Conservation (phyloP, 2,797 vertebrate species). For the Chloroceryle amazona region DNA sequence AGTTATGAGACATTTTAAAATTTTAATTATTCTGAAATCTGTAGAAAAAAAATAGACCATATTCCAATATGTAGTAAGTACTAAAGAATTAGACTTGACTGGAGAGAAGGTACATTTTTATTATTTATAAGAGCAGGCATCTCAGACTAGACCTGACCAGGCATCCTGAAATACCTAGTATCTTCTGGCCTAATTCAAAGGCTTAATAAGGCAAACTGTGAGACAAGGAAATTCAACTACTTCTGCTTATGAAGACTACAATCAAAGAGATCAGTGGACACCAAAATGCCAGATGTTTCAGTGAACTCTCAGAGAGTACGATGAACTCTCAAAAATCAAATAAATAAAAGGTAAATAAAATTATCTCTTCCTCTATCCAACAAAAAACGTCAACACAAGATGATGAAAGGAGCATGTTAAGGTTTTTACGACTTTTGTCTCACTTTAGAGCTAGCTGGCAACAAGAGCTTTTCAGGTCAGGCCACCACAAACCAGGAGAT, state of each 20-base stretch:
- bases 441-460: not conserved
- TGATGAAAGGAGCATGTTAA: not conserved
- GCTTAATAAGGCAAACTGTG: not conserved
- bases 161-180: not conserved
- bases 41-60: not conserved
- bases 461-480: not conserved
- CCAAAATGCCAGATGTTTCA: not conserved
- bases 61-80: not conserved
- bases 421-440: not conserved
- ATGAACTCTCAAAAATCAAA: not conserved
- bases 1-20: not conserved
- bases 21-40: not conserved
- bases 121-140: not conserved
- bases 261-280: not conserved
- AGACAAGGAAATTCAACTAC: not conserved
- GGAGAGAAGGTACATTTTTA: not conserved
- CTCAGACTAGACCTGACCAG: not conserved
- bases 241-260: not conserved
- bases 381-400: not conserved
- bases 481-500: not conserved
- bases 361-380: not conserved
- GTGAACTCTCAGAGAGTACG: not conserved
- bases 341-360: not conserved
- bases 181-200: not conserved
- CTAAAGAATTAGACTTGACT: not conserved